Evolutionary conservation across 2,113 vertebrate species (phyloP).

Genomic region (Neotoma lepida): DNA sequence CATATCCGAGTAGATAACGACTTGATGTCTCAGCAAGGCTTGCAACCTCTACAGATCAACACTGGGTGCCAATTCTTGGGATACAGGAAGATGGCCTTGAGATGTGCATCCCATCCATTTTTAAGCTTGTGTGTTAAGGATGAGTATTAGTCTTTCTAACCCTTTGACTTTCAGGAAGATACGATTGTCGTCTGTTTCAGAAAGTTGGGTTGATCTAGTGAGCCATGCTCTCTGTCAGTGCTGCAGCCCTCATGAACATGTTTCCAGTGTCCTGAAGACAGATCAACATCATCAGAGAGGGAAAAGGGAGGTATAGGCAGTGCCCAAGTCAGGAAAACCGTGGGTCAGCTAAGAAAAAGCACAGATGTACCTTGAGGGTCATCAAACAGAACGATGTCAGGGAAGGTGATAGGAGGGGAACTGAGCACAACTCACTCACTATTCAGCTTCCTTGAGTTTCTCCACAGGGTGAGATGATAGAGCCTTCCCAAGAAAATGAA

Average conservation of each 20-base stretch:
- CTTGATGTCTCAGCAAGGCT: not conserved
- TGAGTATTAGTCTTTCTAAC: not conserved
- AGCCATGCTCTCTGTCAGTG: not conserved
- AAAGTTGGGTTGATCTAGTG: not conserved
- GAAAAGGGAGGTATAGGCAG: not conserved
- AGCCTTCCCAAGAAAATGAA: not conserved
- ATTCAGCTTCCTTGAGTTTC: not conserved
- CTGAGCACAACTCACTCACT: fast-evolving
- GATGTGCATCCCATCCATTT: not conserved
- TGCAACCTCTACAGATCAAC: not conserved
- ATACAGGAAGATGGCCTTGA: not conserved
- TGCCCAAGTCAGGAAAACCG: not conserved
- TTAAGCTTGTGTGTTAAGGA: not conserved
- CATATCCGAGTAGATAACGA: fast-evolving
- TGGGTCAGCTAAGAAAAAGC: not conserved
- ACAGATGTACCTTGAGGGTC: too few relatives aligned
- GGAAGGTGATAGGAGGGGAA: fast-evolving
- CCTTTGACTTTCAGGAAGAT: not conserved
- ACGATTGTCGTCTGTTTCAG: not conserved
- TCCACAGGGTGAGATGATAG: not conserved
- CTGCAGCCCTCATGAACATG: not conserved
- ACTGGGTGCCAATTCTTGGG: too few relatives aligned
- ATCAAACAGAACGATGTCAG: not conserved
- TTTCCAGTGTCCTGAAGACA: not conserved
- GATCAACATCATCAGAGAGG: not conserved